Conservation (phyloP, 2,113 vertebrate species). For the Pseudolaguvia tuberculata region DNA sequence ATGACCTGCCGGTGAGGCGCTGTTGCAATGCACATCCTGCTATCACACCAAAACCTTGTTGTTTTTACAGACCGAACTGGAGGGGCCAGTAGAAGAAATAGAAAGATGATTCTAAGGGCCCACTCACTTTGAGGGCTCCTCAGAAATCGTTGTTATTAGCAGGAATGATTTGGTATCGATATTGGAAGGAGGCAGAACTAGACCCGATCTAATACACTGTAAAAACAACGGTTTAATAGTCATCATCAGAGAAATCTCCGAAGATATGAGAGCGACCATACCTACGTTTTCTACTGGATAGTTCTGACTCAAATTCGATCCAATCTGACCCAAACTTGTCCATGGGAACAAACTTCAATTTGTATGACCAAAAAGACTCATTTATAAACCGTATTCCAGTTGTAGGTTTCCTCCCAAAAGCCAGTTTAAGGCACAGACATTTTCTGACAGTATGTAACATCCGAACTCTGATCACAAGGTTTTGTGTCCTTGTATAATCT, state of each 20-base stretch:
- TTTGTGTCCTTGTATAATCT: slow-evolving; percentile 1
- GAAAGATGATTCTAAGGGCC: no score
- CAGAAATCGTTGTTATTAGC: no score
- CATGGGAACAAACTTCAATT: no score
- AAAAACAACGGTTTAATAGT: neutral
- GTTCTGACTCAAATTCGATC: neutral
- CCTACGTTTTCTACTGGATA: neutral
- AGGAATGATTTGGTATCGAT: no score
- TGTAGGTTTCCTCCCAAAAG: neutral
- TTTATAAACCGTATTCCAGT: neutral
- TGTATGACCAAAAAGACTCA: neutral
- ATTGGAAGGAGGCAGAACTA: neutral
- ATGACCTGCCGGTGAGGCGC: no score
- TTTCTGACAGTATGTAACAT: neutral
- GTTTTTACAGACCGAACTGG: no score
- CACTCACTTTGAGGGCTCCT: no score
- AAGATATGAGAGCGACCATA: neutral
- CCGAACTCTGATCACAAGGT: neutral
- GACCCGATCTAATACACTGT: neutral
- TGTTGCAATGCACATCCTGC: neutral
- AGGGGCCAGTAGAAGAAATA: no score
- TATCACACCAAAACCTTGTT: neutral
- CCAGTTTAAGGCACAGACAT: neutral
- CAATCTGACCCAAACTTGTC: neutral
- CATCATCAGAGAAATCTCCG: neutral